Conservation (phyloP, 2,797 vertebrate species). For the Phaenicophaeus curvirostris region DNA sequence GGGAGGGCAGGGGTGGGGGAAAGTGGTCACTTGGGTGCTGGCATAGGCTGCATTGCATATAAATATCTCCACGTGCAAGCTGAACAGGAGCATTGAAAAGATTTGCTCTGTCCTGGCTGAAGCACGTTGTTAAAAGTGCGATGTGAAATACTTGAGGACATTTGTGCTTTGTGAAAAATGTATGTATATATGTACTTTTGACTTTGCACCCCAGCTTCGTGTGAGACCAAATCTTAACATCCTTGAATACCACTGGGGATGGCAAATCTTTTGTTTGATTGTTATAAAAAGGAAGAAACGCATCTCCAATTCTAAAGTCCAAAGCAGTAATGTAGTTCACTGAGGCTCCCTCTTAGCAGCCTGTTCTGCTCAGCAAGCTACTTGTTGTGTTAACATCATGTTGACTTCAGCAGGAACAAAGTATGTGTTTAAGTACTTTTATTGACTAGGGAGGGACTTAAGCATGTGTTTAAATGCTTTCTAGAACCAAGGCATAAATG, state of each 20-base stretch:
- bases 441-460: constrained; percentile 57
- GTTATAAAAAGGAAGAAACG: background rate
- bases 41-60: background rate
- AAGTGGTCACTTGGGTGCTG: background rate
- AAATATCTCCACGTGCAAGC: background rate
- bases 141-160: background rate
- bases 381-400: constrained; percentile 39
- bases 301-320: background rate
- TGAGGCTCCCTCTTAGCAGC: background rate
- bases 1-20: background rate
- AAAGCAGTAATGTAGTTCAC: background rate
- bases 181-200: background rate
- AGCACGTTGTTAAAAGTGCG: background rate
- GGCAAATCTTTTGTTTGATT: background rate
- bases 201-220: background rate
- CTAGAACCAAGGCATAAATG: constrained; percentile 21
- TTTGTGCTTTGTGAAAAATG: background rate
- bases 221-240: background rate
- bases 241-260: background rate
- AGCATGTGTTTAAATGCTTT: constrained; percentile 52
- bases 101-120: background rate
- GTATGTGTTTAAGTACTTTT: constrained; percentile 57
- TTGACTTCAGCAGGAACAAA: constrained; percentile 37
- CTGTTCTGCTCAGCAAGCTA: background rate
- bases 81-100: background rate